A percentile compares a stretch with the other conserved stretches of the same genome.
These are phyloP conservation scores for Bursaphelenchus okinawaensis DNA, from an alignment of 2,888 invertebrate species.

Conservation along the genomic window DNA sequence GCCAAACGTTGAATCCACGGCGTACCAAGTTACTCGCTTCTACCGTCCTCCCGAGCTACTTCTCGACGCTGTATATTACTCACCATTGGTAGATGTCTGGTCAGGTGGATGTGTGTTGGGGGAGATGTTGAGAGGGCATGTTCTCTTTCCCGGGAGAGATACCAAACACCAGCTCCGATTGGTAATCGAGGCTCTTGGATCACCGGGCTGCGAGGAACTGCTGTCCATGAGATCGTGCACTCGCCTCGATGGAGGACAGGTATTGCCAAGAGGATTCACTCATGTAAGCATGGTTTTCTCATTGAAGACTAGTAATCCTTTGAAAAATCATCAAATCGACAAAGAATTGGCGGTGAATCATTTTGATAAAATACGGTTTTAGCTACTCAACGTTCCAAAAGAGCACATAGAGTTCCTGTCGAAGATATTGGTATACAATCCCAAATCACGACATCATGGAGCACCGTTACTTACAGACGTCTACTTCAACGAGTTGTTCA, in stretches of 20 bases:
- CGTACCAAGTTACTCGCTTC: constrained; percentile 45
- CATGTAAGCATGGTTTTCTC: too few relatives aligned
- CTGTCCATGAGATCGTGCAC: constrained; percentile 19
- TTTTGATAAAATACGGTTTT: constrained; percentile 4
- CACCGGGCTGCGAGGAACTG: constrained; percentile 20
- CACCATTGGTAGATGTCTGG: constrained; percentile 34
- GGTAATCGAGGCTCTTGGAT: constrained; percentile 20
- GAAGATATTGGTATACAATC: constrained; percentile 35
- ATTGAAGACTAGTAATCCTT: too few relatives aligned
- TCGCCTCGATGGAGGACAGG: constrained; percentile 7
- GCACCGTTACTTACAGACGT: constrained; percentile 30
- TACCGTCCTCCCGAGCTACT: constrained; percentile 48
- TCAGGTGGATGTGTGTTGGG: constrained; percentile 41
- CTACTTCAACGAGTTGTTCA: constrained; percentile 35
- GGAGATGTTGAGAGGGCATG: constrained; percentile 39
- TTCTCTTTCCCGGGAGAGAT: constrained; percentile 36
- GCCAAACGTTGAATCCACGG: constrained; percentile 26
- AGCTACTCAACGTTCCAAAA: constrained; percentile 23
- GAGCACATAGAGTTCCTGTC: constrained; percentile 29
- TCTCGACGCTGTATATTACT: constrained; percentile 19
- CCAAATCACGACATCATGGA: constrained; percentile 36
- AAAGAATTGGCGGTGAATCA: background rate
- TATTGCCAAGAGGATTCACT: constrained; percentile 11
- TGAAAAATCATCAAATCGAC: background rate
- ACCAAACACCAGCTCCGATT: constrained; percentile 29